Evolutionary conservation across 2,797 vertebrate genomes (phyloP).

Genomic region (Microchirus variegatus): DNA sequence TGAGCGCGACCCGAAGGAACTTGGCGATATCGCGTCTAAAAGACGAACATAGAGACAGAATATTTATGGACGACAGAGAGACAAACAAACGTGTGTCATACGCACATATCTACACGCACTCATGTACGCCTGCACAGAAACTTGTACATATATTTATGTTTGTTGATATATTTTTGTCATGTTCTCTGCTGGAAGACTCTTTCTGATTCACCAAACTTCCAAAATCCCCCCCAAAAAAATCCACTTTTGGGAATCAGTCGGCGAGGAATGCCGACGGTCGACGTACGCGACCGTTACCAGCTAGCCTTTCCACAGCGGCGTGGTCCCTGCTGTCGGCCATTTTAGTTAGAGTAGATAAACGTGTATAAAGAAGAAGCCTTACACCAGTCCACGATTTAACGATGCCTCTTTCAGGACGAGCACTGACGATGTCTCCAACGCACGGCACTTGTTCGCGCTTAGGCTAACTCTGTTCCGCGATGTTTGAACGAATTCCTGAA

Average conservation of each 20-base stretch:
- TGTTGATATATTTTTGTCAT: slow-evolving; percentile 69
- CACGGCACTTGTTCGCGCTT: slow-evolving; percentile 23
- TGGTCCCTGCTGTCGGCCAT: background rate
- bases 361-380: slow-evolving; percentile 20
- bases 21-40: slow-evolving; percentile 27
- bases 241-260: slow-evolving; percentile 37
- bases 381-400: slow-evolving; percentile 16
- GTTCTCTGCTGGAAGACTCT: slow-evolving; percentile 46
- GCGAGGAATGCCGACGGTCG: slow-evolving; percentile 26
- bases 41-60: slow-evolving; percentile 54
- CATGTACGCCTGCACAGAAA: slow-evolving; percentile 72
- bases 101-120: slow-evolving; percentile 53
- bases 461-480: too few species aligned
- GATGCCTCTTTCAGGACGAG: slow-evolving; percentile 42
- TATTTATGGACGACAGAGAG: slow-evolving; percentile 76
- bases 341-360: background rate
- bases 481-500: too few species aligned
- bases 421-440: slow-evolving; percentile 48
- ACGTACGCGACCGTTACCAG: slow-evolving; percentile 6
- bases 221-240: slow-evolving; percentile 35
- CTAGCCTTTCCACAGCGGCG: slow-evolving; percentile 21
- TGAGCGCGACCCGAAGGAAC: slow-evolving; percentile 73
- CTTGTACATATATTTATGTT: slow-evolving; percentile 87
- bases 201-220: slow-evolving; percentile 43
- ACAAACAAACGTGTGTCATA: slow-evolving; percentile 39